Evolutionary conservation across 2,888 invertebrate species (phyloP), one percentile per base, ranked within the genome.

Genomic region (Brenthis hecate): DNA sequence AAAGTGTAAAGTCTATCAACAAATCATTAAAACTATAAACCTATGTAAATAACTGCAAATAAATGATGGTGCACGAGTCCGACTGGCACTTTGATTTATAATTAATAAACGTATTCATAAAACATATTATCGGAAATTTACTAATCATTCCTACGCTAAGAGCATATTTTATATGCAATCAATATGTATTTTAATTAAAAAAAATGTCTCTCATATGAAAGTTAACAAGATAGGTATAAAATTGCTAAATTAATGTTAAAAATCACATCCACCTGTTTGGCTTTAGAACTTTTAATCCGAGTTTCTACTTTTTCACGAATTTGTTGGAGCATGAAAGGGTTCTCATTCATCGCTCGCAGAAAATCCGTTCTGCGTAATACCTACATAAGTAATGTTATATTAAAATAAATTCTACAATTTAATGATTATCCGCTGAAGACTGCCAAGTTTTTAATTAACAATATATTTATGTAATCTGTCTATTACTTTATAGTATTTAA

Each of bases 341-440:
- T 86, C 70, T 91, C 91, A 0, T 80, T 73, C 81, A 91, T 87
- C 2, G 82, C 86, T 69, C 88, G 79, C 86, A 92, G 86, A 60
- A 92, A 92, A 73, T 91, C 91, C 1, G 89, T 90, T 68, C 92
- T 79, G 13, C 81, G 83, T 65, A 92, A 80, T 63, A 89, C 85
- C 92, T 91, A 72, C 23, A 70, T 73, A 56, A 58, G 65, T 69
- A 65, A 71, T 70, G 71, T 51, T 51, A 75, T 60, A 60, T 60
- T 32, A 73, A 77, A 51, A 54, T 57, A 16, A 57, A 66, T 62
- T 57, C 54, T 56, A 23, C 32, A 58, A 13, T 53, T 62, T 48
- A n/a, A 19, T 51, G 65, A 32, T 55, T 57, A 36, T 32, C 55
- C n/a, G 53, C 62, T 57, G 32, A 63, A 60, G 55, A 61, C 47